A percentile compares a stretch with the other conserved stretches of the same genome.
Conservation (phyloP, 1,140 invertebrate species). For the Melanaphis sacchari region DNA sequence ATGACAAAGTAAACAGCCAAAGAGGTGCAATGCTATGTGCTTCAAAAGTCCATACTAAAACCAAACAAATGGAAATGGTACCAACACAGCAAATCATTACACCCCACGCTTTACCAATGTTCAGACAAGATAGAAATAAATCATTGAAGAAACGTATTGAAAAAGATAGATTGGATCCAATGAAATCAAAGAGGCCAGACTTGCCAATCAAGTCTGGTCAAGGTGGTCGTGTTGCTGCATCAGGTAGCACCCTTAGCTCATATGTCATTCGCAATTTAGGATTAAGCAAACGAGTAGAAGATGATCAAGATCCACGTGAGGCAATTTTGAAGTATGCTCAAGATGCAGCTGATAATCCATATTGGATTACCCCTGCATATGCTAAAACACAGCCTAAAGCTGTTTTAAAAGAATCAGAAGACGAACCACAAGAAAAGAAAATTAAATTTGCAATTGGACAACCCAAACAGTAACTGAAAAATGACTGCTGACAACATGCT, state of each 20-base stretch:
- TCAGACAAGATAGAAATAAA: constrained; percentile 89
- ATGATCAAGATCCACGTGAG: constrained; percentile 95
- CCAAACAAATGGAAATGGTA: constrained; percentile 84
- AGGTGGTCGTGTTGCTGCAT: constrained; percentile 91
- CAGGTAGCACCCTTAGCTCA: constrained; percentile 95
- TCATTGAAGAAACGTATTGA: constrained; percentile 91
- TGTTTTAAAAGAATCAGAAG: constrained; percentile 66
- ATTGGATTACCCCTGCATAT: constrained; percentile 76
- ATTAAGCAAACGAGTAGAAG: constrained; percentile 89
- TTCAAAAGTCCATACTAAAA: constrained; percentile 79
- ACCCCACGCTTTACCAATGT: constrained; percentile 94
- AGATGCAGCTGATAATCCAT: constrained; percentile 95
- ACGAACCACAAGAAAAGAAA: constrained; percentile 56
- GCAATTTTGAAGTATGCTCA: constrained; percentile 97
- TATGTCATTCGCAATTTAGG: constrained; percentile 97
- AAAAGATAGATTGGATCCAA: constrained; percentile 88
- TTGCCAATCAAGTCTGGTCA: constrained; percentile 92
- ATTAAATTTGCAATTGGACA: constrained; percentile 50
- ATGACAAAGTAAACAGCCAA: constrained; percentile 84
- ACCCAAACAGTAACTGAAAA: neutral
- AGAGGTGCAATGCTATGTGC: constrained; percentile 92
- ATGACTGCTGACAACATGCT: neutral
- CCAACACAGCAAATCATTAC: constrained; percentile 95
- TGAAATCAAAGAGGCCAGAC: constrained; percentile 93
- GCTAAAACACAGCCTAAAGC: constrained; percentile 68